Base-by-base conservation (phyloP, 2,888 invertebrate species). In the Amblyjoppa fuscipennis region DNA sequence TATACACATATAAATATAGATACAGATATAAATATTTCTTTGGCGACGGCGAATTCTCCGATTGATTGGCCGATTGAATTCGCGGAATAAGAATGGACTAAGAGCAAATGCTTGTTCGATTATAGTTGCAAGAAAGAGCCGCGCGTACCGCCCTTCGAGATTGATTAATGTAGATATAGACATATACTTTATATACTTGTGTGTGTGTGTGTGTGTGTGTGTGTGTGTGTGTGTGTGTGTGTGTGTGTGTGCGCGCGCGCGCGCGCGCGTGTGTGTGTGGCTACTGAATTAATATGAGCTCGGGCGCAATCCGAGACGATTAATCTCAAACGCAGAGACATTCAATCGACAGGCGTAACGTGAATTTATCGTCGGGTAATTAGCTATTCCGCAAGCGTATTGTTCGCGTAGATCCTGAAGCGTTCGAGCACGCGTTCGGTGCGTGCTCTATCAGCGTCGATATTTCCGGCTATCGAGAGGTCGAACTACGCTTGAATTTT, bases 361-460 rank as follows among this genome's bases (percentile, higher is more conserved):
- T 73, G 81, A 89, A 91, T 89, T 89, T 90, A 91, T 90, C 61
- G 88, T 86, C 88, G 20, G 81, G 82, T 88, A 90, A 91, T 91
- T 90, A 90, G 83, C 85, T 79, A 85, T 87, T 87, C 71, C 64
- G 64, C 51, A 59, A 70, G 75, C 70, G 51, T 56, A 51, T 66
- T 74, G 59, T 68, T 59, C 49, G 64, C n/a, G 49, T 70, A 31
- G 49, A 51, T 77, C 51, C 53, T 56, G 16, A 16, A 41, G 38
- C 59, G 69, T 41, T 68, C 41, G 7, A 51, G 45, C 78, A 9
- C 41, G 56, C 31, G 68, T 66, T 11, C n/a, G 49, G 9, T 20
- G 61, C 31, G 61, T 61, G 28, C 61, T 61, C 31, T 13, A 61
- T 61, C 31, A 61, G 4, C 13, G 28, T 61, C 25, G 61, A 13